phyloP scores from a whole-genome alignment of 2,797 vertebrate species.

The Lacerta bilineata region DNA sequence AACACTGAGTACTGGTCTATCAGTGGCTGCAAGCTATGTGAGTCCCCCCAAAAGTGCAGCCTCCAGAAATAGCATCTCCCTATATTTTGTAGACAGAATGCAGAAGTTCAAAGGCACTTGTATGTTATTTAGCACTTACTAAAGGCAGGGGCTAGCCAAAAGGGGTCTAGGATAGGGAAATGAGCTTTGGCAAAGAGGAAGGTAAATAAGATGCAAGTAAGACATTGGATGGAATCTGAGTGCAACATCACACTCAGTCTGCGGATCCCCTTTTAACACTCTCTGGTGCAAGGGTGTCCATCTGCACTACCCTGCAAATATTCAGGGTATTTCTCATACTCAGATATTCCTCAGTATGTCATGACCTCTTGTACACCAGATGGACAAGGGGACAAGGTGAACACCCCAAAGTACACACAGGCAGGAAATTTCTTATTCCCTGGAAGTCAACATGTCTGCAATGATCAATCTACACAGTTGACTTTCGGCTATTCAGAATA shows the following conservation, averaged over 20 bases:
- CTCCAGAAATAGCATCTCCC: background rate
- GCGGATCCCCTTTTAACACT: background rate
- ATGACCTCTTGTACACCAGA: background rate
- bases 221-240: background rate
- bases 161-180: background rate
- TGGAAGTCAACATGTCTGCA: background rate
- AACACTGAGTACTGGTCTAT: background rate
- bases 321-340: too few species aligned
- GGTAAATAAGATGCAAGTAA: background rate
- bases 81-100: background rate
- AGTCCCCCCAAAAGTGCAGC: background rate
- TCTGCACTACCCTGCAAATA: background rate
- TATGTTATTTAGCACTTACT: background rate
- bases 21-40: background rate
- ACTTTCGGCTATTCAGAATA: background rate
- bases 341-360: background rate
- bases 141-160: background rate
- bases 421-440: background rate
- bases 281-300: background rate
- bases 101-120: background rate
- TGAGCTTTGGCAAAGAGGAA: background rate
- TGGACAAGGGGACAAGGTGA: background rate
- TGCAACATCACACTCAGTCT: background rate
- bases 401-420: background rate
- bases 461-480: too few species aligned